Conservation (phyloP, 1,140 invertebrate species). For the Aphelenchoides avenae region DNA sequence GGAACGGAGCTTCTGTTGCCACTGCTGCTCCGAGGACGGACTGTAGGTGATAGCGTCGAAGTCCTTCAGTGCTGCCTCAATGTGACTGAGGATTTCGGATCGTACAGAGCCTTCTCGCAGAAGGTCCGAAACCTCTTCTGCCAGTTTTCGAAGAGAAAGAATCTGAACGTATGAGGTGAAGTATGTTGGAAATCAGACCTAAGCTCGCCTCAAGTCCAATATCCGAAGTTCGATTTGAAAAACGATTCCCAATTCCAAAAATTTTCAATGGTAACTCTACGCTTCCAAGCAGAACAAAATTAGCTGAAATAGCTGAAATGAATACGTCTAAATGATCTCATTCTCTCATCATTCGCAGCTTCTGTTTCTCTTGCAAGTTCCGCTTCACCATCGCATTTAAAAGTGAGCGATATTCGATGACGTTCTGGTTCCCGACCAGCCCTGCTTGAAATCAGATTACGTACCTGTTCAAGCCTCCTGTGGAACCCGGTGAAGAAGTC, state of each 20-base stretch:
- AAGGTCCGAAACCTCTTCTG: slow-evolving; percentile 73
- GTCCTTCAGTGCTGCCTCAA: slow-evolving; percentile 68
- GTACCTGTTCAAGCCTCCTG: slow-evolving; percentile 71
- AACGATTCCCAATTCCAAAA: slow-evolving; percentile 16
- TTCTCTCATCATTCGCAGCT: not conserved
- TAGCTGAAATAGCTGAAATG: not conserved
- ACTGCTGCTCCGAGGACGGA: slow-evolving; percentile 69
- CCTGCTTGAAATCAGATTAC: too few species aligned
- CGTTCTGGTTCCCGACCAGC: too few species aligned
- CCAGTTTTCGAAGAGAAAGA: slow-evolving; percentile 70
- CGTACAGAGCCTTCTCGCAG: slow-evolving; percentile 71
- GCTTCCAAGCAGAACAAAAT: too few species aligned
- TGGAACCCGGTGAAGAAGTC: slow-evolving; percentile 69
- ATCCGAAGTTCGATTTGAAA: too few species aligned
- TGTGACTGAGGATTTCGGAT: slow-evolving; percentile 68
- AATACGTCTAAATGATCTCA: not conserved
- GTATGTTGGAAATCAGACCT: too few species aligned
- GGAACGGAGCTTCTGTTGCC: slow-evolving; percentile 71
- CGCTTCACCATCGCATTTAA: too few species aligned
- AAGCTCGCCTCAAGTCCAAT: too few species aligned
- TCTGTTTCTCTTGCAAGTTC: too few species aligned
- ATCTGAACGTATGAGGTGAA: too few species aligned
- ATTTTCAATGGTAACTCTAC: too few species aligned
- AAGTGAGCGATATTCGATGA: too few species aligned
- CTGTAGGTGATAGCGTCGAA: slow-evolving; percentile 73